Evolutionary conservation across 2,888 invertebrate genomes (phyloP), one percentile per base, ranked within the genome.

Genomic region (Cataglyphis rosenhaueri): DNA sequence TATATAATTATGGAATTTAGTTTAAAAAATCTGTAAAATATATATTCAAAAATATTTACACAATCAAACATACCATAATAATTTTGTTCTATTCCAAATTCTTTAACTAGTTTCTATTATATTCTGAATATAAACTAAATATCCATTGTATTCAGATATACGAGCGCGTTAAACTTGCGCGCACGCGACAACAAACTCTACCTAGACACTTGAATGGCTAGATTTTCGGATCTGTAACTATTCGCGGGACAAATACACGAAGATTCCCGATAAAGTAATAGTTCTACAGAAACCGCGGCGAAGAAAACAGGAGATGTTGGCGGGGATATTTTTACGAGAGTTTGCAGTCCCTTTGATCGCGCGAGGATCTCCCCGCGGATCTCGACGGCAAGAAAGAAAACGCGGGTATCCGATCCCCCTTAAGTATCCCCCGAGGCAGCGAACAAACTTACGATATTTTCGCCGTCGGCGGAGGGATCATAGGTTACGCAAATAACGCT

Each of bases 401-500:
- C 81, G 76, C 71, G 57, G 59, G 70, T 75, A 84, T 83, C 70
- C 75, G 48, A 61, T 70, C 70, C 29, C 70, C 35, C 44, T 82
- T 81, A 66, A 70, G 79, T 68, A 70, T 74, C 74, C 84, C 83
- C 44, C 41, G 48, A 57, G 83, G 83, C 83, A 32, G 10, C 59
- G 75, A 79, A 61, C 87, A 76, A 84, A 87, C 85, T 85, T 88
- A 82, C 82, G 76, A 88, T 85, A 86, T 85, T 81, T 66, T 41
- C 15, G 32, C 59, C 35, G 71, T 84, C 84, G 84, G 18, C 70
- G 15, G 66, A 52, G 52, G 76, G 84, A 81, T 87, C 86, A 78
- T 64, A 35, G 64, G 65, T 64, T 74, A 76, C 61, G 83, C 81
- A 88, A 88, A 88, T 86, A 88, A 83, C 61, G 78, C 87, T 61